Evolutionary conservation across 1,140 invertebrate species (phyloP).

Genomic region (Lordiphosa clarofinis): DNA sequence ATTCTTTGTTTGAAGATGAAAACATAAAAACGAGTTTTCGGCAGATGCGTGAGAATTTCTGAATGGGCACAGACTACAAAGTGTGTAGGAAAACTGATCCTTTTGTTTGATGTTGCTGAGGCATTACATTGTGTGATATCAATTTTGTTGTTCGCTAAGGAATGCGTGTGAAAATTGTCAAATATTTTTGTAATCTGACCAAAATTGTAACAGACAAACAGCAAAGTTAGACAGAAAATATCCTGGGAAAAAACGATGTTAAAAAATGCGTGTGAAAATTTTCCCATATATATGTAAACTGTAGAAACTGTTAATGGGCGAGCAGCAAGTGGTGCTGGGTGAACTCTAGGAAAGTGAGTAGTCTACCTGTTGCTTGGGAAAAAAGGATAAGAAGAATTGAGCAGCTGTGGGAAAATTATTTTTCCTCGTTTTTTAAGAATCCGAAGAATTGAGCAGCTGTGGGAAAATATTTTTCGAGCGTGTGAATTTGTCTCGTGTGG

Average conservation of each 20-base stretch:
- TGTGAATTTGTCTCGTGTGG: constrained; percentile 27
- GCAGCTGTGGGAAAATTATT: constrained; percentile 8
- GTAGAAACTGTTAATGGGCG: too few relatives aligned
- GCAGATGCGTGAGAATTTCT: constrained; percentile 12
- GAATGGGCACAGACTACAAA: constrained; percentile 5
- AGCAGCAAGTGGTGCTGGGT: too few relatives aligned
- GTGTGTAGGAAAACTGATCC: constrained; percentile 7
- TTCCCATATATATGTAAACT: too few relatives aligned
- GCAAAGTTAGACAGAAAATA: constrained; percentile 3
- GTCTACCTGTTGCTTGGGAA: constrained; percentile 29
- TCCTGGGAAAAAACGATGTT: neutral
- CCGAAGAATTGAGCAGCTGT: constrained; percentile 25
- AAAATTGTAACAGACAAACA: constrained; percentile 28
- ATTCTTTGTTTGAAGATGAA: constrained; percentile 1
- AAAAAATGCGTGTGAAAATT: too few relatives aligned
- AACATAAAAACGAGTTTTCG: constrained; percentile 5
- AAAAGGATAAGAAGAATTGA: neutral
- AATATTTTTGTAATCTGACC: neutral
- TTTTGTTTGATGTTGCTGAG: constrained; percentile 2
- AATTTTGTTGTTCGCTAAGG: neutral
- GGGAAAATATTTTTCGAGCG: constrained; percentile 30
- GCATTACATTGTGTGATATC: neutral
- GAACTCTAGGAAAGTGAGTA: neutral
- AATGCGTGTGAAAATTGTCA: constrained; percentile 31
- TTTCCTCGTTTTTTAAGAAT: constrained; percentile 6